A percentile compares a stretch with the other conserved stretches of the same genome.
Evolutionary conservation across 2,113 vertebrate genomes (phyloP).

Genomic region (Monarcha castaneiventris): DNA sequence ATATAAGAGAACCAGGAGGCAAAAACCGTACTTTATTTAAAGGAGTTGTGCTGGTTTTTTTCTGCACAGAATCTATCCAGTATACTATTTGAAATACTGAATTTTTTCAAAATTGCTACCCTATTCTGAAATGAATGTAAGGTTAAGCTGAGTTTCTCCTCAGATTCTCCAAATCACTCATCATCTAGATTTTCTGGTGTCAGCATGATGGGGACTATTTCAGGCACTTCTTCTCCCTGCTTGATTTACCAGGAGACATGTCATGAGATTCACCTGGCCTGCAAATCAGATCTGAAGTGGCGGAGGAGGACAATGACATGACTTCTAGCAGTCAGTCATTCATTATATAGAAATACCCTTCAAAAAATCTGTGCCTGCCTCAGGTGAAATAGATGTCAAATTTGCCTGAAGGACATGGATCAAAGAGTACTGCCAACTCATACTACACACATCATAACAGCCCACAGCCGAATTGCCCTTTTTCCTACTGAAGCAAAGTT

Average conservation of each 20-base stretch:
- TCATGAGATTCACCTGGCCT: constrained; percentile 55
- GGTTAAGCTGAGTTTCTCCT: background rate
- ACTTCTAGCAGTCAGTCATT: constrained; percentile 43
- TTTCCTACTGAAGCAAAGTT: constrained; percentile 12
- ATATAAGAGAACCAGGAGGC: background rate
- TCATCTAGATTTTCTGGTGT: constrained; percentile 11
- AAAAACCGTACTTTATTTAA: background rate
- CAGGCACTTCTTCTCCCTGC: constrained; percentile 18
- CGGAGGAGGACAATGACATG: constrained; percentile 48
- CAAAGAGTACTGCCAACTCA: constrained; percentile 46
- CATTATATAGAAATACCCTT: constrained; percentile 48
- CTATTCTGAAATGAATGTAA: background rate
- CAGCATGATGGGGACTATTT: constrained; percentile 19
- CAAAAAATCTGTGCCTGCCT: constrained; percentile 53
- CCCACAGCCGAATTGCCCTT: constrained; percentile 37
- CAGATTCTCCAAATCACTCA: background rate
- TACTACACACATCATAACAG: background rate
- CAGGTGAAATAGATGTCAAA: constrained; percentile 67
- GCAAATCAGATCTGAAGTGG: constrained; percentile 35
- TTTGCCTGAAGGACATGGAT: constrained; percentile 57
- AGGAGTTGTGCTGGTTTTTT: background rate
- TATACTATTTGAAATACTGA: background rate
- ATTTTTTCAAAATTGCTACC: background rate
- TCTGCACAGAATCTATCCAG: background rate
- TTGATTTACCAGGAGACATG: constrained; percentile 29